A percentile compares a stretch with the other conserved stretches of the same genome.
Conservation (phyloP, 2,888 invertebrate genomes). For the Bruchidius siliquastri region DNA sequence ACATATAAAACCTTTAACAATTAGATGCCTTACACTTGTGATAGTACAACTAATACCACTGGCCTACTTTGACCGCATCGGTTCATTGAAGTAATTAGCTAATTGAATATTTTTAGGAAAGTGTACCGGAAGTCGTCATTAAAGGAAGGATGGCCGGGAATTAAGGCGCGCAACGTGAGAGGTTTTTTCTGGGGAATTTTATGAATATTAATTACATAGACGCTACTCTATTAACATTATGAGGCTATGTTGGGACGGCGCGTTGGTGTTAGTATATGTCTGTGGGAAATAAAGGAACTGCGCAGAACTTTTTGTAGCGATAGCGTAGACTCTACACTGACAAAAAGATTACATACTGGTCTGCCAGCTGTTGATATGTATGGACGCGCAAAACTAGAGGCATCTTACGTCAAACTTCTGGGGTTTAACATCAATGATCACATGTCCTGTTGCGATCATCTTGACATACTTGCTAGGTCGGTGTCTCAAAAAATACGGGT, state of each 20-base stretch:
- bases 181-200: neutral
- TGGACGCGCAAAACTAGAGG: too few relatives aligned
- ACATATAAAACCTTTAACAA: too few relatives aligned
- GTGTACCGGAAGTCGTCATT: constrained; percentile 1
- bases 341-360: too few relatives aligned
- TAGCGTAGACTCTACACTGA: too few relatives aligned
- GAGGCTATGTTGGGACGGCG: neutral
- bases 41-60: neutral
- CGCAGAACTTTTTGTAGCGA: neutral
- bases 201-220: neutral
- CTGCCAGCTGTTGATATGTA: too few relatives aligned
- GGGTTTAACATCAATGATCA: too few relatives aligned
- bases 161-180: neutral
- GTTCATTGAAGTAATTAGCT: neutral
- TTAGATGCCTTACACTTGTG: too few relatives aligned
- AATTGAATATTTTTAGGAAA: neutral
- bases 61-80: neutral
- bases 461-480: too few relatives aligned
- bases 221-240: neutral
- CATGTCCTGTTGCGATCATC: too few relatives aligned
- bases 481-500: too few relatives aligned
- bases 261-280: neutral
- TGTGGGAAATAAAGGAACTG: neutral
- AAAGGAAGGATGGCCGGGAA: neutral
- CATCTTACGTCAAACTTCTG: too few relatives aligned